phyloP scores from a whole-genome alignment of 2,888 invertebrate species.

The Heteromyza rotundicornis region DNA sequence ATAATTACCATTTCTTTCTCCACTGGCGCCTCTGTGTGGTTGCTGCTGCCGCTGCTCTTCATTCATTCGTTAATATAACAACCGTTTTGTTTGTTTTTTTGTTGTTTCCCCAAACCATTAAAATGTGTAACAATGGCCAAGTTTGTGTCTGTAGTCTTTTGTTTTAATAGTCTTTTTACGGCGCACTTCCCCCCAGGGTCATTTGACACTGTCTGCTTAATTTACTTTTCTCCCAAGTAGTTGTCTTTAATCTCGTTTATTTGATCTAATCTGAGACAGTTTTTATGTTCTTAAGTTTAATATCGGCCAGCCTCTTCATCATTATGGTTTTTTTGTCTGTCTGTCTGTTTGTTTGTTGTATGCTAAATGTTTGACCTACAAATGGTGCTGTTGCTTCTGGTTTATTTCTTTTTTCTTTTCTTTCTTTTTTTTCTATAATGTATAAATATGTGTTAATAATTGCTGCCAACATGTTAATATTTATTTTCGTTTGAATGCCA shows the following conservation, averaged over 20 bases:
- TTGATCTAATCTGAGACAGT: no score
- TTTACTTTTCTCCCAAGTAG: background rate
- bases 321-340: slow-evolving; percentile 6
- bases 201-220: no score
- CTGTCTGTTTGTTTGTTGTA: no score
- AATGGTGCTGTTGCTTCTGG: background rate
- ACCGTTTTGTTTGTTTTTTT: background rate
- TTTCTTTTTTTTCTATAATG: background rate
- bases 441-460: slow-evolving; percentile 9
- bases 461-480: slow-evolving; percentile 10
- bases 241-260: background rate
- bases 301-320: no score
- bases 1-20: slow-evolving; percentile 20
- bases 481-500: background rate
- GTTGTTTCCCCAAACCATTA: background rate
- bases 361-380: slow-evolving; percentile 12
- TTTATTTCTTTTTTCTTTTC: background rate
- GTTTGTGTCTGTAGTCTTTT: slow-evolving; percentile 45
- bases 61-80: no score
- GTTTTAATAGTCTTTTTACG: slow-evolving; percentile 27
- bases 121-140: slow-evolving; percentile 30
- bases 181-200: background rate
- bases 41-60: background rate
- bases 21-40: background rate
- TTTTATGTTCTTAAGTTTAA: no score